Conservation (phyloP, 2,888 invertebrate genomes). For the Mythimna vitellina region DNA sequence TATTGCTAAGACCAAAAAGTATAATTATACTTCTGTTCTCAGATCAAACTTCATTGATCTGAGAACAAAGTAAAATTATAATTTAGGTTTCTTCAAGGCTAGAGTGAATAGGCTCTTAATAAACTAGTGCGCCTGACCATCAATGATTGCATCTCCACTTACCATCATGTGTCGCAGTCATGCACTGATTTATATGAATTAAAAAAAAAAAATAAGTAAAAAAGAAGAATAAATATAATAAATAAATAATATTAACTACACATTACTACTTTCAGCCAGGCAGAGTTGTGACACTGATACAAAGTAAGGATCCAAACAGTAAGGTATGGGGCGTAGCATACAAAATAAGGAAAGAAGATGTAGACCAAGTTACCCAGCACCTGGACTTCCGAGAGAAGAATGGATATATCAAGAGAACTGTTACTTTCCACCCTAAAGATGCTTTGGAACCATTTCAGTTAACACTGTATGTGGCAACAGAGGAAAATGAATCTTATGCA, state of each 20-base stretch:
- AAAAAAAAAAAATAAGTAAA: too few species aligned
- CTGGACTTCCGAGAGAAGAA: slow-evolving; percentile 98
- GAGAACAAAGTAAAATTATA: too few species aligned
- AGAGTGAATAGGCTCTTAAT: too few species aligned
- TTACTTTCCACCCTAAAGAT: slow-evolving; percentile 93
- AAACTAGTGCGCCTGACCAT: too few species aligned
- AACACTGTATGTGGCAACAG: slow-evolving; percentile 95
- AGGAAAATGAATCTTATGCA: slow-evolving; percentile 95
- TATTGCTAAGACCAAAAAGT: too few species aligned
- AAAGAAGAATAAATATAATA: neutral
- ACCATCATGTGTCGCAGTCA: too few species aligned
- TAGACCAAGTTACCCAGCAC: slow-evolving; percentile 93
- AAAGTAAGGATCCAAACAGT: slow-evolving; percentile 90
- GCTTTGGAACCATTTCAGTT: slow-evolving; percentile 91
- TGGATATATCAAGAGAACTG: slow-evolving; percentile 94
- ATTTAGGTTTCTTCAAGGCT: too few species aligned
- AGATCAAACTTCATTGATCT: too few species aligned
- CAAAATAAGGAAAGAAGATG: slow-evolving; percentile 93
- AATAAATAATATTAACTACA: neutral
- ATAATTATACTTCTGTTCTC: too few species aligned
- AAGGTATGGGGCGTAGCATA: slow-evolving; percentile 98
- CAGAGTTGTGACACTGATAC: slow-evolving; percentile 96
- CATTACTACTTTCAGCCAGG: slow-evolving; percentile 92
- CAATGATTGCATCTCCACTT: too few species aligned
- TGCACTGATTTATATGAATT: too few species aligned